Conservation (phyloP, 1,140 invertebrate species). For the Drosophila murphyi region DNA sequence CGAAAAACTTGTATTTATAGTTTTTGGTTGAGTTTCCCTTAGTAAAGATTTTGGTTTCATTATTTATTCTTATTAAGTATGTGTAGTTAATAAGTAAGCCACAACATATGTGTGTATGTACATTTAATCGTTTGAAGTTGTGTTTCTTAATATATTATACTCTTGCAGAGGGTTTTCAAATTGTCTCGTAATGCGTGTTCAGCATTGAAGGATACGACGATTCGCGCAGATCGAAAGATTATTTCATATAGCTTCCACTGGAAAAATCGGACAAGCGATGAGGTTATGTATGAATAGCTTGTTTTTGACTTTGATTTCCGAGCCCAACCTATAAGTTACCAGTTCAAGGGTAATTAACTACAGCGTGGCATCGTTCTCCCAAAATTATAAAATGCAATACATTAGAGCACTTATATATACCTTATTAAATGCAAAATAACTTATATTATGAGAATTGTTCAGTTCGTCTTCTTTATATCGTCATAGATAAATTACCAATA, state of each 20-base stretch:
- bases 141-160: no score
- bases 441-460: constrained; percentile 52
- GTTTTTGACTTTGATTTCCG: no score
- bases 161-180: no score
- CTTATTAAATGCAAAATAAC: constrained; percentile 63
- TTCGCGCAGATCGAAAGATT: no score
- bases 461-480: constrained; percentile 17
- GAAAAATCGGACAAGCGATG: no score
- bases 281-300: no score
- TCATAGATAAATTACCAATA: not conserved
- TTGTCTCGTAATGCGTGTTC: no score
- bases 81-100: not conserved
- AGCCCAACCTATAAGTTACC: no score
- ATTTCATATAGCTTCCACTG: no score
- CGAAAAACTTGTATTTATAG: constrained; percentile 53
- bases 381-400: not conserved
- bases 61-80: constrained; percentile 10
- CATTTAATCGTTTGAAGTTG: not conserved
- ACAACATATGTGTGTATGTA: not conserved
- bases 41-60: constrained; percentile 60
- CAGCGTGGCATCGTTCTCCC: no score
- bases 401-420: constrained; percentile 13
- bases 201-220: no score
- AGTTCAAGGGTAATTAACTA: no score
- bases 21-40: constrained; percentile 65